These are phyloP conservation scores for Epistrophella euchroma DNA, from an alignment of 2,888 invertebrate species.

Conservation along the genomic window DNA sequence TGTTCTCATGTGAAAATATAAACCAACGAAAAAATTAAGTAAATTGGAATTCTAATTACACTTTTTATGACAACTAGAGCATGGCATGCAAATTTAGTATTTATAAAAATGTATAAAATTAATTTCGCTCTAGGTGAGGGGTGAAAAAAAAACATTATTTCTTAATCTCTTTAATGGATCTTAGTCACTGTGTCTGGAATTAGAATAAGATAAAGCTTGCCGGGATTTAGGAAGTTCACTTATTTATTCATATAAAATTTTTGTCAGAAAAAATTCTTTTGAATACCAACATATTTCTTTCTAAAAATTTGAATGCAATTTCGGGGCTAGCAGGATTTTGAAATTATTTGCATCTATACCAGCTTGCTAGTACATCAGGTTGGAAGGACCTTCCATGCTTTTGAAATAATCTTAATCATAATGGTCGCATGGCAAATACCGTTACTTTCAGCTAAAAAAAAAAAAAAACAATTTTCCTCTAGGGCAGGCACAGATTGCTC, in stretches of 20 bases:
- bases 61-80: slow-evolving; percentile 13
- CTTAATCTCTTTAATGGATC: slow-evolving; percentile 14
- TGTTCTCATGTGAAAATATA: not conserved
- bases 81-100: slow-evolving; percentile 11
- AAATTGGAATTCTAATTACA: slow-evolving; percentile 7
- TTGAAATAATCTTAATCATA: too few species aligned
- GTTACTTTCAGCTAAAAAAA: too few species aligned
- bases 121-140: not conserved
- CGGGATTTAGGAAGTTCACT: not conserved
- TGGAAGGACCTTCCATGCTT: too few species aligned
- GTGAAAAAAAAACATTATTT: not conserved
- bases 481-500: too few species aligned
- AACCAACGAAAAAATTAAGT: not conserved
- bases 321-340: too few species aligned
- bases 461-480: too few species aligned
- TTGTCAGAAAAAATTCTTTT: not conserved
- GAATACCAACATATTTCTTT: too few species aligned
- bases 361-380: too few species aligned
- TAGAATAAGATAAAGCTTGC: not conserved
- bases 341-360: too few species aligned
- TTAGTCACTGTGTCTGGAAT: not conserved
- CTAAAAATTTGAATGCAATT: too few species aligned
- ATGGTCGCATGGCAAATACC: too few species aligned
- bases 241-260: not conserved
- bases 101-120: not conserved